phyloP scores from a whole-genome alignment of 2,797 vertebrate species.

The Platalea minor region DNA sequence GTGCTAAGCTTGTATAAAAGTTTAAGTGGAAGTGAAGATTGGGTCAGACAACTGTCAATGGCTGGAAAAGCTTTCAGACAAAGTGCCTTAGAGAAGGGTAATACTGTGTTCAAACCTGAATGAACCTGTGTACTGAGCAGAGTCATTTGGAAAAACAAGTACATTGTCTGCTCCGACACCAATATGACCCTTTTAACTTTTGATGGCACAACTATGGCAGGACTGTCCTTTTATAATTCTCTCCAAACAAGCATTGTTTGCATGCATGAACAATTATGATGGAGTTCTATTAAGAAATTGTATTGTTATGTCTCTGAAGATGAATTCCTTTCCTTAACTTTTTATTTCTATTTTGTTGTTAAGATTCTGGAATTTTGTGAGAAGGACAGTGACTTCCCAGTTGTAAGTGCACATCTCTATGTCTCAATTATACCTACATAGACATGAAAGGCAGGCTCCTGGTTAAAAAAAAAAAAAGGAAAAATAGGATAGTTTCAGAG shows the following conservation, averaged over 20 bases:
- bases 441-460: background rate
- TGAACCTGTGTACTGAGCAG: background rate
- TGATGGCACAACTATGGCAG: background rate
- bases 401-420: background rate
- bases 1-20: slow-evolving; percentile 5
- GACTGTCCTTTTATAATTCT: background rate
- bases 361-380: background rate
- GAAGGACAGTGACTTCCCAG: background rate
- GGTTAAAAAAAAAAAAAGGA: background rate
- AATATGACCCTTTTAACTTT: background rate
- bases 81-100: background rate
- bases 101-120: background rate
- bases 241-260: background rate
- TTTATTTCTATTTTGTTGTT: background rate
- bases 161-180: background rate
- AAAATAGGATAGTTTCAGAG: background rate
- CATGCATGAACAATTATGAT: background rate
- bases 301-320: background rate
- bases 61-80: background rate
- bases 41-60: background rate
- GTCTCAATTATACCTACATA: background rate
- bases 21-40: slow-evolving; percentile 3
- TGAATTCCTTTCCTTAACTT: background rate
- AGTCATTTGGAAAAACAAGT: background rate
- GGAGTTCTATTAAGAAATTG: background rate